Evolutionary conservation across 2,113 vertebrate species (phyloP).

Genomic region (Hemibagrus wyckioides): DNA sequence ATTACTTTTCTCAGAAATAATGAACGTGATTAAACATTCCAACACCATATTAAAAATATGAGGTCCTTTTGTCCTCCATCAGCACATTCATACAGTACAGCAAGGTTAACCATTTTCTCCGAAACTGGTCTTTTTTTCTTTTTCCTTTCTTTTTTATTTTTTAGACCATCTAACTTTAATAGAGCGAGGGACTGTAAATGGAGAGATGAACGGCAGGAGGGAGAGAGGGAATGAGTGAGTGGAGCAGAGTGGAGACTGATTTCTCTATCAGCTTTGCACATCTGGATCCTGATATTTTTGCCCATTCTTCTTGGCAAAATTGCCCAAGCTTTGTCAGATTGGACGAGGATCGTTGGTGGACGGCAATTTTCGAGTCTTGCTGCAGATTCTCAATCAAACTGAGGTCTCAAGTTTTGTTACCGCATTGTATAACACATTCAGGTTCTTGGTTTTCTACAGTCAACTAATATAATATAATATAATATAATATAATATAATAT

Average conservation of each 20-base stretch:
- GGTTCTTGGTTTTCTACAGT: background rate
- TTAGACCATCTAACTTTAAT: background rate
- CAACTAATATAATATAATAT: too few species aligned
- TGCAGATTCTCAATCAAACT: background rate
- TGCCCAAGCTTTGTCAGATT: background rate
- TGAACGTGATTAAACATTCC: background rate
- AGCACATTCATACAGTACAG: background rate
- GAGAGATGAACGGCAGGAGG: background rate
- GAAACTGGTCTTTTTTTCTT: background rate
- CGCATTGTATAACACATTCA: background rate
- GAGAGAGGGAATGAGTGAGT: background rate
- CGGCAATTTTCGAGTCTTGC: background rate
- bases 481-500: too few species aligned
- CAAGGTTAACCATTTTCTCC: background rate
- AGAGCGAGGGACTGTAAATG: background rate
- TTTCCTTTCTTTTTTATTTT: background rate
- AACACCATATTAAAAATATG: background rate
- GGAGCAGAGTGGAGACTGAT: background rate
- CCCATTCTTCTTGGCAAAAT: background rate
- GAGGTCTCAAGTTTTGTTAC: background rate
- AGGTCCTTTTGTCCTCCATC: background rate
- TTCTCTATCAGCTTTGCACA: background rate
- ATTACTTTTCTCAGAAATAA: background rate
- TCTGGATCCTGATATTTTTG: background rate
- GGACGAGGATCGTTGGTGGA: background rate